Percentiles rank a stretch among this genome's conserved stretches.
phyloP scores from a whole-genome alignment of 2,113 vertebrate genomes.

The Alethe castanea region DNA sequence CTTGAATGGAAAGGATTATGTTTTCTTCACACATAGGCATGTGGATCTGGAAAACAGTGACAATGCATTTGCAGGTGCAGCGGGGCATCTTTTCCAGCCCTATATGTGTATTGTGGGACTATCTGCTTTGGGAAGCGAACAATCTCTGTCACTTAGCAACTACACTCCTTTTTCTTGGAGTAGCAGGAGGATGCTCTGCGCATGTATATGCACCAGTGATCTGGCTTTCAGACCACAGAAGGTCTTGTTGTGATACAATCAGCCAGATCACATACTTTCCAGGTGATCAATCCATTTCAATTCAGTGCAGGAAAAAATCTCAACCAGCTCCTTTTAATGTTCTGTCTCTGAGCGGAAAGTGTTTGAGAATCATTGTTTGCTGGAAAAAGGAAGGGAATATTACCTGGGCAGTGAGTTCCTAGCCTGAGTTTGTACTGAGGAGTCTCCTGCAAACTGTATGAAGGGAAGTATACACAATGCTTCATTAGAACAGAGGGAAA shows the following conservation, averaged over 20 bases:
- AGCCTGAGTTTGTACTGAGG: neutral
- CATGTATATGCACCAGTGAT: slow-evolving; percentile 28
- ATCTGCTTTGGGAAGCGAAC: slow-evolving; percentile 44
- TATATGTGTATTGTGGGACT: slow-evolving; percentile 1
- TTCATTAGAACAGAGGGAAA: neutral
- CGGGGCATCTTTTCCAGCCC: neutral
- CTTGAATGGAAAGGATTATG: fast-evolving
- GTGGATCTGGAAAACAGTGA: neutral
- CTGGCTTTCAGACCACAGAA: slow-evolving; percentile 40
- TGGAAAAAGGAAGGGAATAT: neutral
- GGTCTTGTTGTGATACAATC: neutral
- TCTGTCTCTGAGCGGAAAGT: neutral
- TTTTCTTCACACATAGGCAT: neutral
- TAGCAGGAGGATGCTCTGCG: neutral
- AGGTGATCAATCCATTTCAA: neutral
- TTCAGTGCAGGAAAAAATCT: neutral
- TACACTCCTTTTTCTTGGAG: slow-evolving; percentile 9
- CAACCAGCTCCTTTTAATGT: neutral
- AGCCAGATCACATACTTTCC: neutral
- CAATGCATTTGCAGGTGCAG: neutral
- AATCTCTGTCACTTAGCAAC: slow-evolving; percentile 73
- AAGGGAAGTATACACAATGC: neutral
- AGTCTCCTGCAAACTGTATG: neutral
- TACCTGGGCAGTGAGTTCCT: neutral
- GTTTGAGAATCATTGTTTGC: neutral